Percentiles rank a stretch among this genome's conserved stretches.
phyloP scores from a whole-genome alignment of 2,113 vertebrate species.

The Entelurus aequoreus region DNA sequence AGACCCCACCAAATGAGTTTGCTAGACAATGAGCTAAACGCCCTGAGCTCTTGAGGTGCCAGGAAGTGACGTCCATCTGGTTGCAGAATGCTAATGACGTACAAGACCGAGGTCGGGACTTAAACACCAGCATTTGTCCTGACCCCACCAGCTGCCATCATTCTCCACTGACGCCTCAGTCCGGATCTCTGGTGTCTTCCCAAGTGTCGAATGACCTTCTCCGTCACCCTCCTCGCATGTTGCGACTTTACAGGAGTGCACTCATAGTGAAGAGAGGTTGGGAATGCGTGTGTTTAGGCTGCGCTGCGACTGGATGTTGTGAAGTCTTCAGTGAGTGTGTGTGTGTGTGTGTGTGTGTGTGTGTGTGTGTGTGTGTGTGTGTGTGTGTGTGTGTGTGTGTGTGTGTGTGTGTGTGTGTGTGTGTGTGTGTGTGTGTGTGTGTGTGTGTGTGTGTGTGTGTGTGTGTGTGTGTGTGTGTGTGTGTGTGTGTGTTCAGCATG shows the following conservation, averaged over 20 bases:
- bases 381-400: not conserved
- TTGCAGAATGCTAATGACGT: not conserved
- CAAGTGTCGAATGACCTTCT: conserved; percentile 19
- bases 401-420: not conserved
- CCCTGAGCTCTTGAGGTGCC: no score
- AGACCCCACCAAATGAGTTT: no score
- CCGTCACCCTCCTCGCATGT: not conserved
- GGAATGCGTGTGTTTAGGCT: conserved; percentile 3
- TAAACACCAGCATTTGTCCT: conserved; percentile 7
- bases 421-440: not conserved
- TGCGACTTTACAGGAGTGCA: not conserved
- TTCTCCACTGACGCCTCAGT: not conserved
- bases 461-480: not conserved
- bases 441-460: not conserved
- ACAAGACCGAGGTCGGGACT: conserved; percentile 11
- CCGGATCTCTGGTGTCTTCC: conserved; percentile 3
- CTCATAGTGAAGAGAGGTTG: not conserved
- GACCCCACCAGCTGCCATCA: conserved; percentile 18
- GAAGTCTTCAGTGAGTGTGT: not conserved
- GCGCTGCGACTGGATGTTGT: conserved; percentile 16
- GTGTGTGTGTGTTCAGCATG: not conserved
- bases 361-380: not conserved
- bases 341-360: not conserved
- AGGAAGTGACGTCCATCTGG: not conserved
- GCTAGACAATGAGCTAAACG: no score